Evolutionary conservation across 2,888 invertebrate species (phyloP).

Genomic region (Cheilosia grossa): DNA sequence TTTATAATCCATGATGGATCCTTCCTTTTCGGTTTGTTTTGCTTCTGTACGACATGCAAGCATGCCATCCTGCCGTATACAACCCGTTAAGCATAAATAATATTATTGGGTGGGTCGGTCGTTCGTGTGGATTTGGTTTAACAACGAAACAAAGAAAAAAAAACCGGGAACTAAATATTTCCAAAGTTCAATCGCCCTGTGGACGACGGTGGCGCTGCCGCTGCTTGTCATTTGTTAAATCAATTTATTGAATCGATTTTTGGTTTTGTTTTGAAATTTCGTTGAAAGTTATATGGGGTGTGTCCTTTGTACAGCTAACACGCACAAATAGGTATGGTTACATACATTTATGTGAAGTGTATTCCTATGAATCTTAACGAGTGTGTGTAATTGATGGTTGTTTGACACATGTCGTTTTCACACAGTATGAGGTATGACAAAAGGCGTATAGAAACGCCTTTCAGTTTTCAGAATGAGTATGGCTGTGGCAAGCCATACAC

Average conservation of each 20-base stretch:
- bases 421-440: slow-evolving; percentile 9
- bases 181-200: slow-evolving; percentile 59
- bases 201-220: slow-evolving; percentile 2
- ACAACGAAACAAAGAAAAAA: slow-evolving; percentile 4
- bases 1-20: slow-evolving; percentile 61
- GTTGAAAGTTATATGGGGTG: slow-evolving; percentile 23
- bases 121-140: not conserved
- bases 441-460: not conserved
- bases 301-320: slow-evolving; percentile 21
- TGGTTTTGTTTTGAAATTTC: slow-evolving; percentile 38
- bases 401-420: slow-evolving; percentile 38
- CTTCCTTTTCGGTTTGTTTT: slow-evolving; percentile 39
- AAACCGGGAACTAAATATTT: not conserved
- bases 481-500: no score
- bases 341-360: not conserved
- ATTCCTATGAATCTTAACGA: not conserved
- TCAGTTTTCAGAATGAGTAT: no score
- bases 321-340: not conserved
- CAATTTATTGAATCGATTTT: slow-evolving; percentile 62
- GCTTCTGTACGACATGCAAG: slow-evolving; percentile 25
- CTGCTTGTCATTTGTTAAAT: slow-evolving; percentile 61
- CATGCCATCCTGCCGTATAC: slow-evolving; percentile 58
- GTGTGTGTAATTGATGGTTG: slow-evolving; percentile 26
- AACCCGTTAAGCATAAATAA: slow-evolving; percentile 62
- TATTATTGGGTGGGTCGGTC: slow-evolving; percentile 39